Percentiles rank a stretch among this genome's conserved stretches.
Conservation (phyloP, 2,888 invertebrate species). For the Macrosoma leucophasiata region DNA sequence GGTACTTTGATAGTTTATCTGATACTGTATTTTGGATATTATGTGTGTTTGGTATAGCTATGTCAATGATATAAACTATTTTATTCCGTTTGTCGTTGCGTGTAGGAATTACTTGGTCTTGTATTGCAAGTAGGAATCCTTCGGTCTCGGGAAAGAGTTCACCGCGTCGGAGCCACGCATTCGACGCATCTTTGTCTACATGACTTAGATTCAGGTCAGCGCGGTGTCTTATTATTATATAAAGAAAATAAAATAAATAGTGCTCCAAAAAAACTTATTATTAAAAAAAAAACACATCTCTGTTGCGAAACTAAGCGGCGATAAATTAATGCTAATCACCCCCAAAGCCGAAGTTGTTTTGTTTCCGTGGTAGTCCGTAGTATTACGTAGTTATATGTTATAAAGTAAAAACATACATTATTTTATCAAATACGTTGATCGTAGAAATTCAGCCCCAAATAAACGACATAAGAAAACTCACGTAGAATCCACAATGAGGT, state of each 20-base stretch:
- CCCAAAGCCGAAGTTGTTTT: too few relatives aligned
- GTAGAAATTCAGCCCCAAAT: too few relatives aligned
- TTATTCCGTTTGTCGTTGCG: constrained; percentile 11
- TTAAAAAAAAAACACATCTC: too few relatives aligned
- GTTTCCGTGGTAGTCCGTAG: too few relatives aligned
- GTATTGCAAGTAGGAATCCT: constrained; percentile 15
- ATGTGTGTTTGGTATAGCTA: neutral
- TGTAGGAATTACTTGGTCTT: constrained; percentile 15
- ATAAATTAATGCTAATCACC: too few relatives aligned
- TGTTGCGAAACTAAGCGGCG: too few relatives aligned
- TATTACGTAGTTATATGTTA: too few relatives aligned
- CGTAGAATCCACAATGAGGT: constrained; percentile 88
- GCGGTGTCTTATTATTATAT: too few relatives aligned
- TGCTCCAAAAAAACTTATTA: too few relatives aligned
- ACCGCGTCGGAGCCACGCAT: constrained; percentile 14
- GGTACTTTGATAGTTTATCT: constrained; percentile 1
- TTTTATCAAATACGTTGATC: too few relatives aligned
- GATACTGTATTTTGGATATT: neutral
- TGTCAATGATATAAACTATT: constrained; percentile 1
- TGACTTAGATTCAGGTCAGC: constrained; percentile 1
- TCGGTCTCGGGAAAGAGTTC: constrained; percentile 19
- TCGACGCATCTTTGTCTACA: constrained; percentile 18
- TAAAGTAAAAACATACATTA: too few relatives aligned
- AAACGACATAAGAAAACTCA: constrained; percentile 53
- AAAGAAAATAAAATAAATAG: too few relatives aligned